These are phyloP conservation scores for Mustela lutreola DNA, from an alignment of 2,113 vertebrate species.

Conservation along the genomic window DNA sequence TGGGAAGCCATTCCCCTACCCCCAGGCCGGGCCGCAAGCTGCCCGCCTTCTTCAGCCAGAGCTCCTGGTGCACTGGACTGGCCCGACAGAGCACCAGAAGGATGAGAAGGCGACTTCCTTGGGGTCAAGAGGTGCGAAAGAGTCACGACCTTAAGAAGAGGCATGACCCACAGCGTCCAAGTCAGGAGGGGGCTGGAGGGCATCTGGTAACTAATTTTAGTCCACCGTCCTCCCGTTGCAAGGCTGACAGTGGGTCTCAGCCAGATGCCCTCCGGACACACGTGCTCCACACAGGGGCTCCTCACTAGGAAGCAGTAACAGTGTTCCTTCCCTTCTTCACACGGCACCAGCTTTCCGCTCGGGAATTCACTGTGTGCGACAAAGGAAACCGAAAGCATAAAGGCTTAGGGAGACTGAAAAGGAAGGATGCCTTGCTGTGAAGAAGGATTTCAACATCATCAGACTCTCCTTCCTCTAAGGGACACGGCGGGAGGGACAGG, in stretches of 20 bases:
- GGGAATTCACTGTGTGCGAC: background rate
- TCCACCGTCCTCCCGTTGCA: background rate
- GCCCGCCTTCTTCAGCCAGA: background rate
- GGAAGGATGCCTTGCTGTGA: background rate
- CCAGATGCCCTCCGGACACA: background rate
- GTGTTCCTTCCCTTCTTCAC: background rate
- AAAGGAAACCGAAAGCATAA: background rate
- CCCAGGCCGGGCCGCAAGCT: background rate
- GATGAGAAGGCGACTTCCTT: background rate
- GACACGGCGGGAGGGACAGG: background rate
- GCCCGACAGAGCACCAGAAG: background rate
- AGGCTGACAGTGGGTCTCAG: background rate
- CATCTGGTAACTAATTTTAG: background rate
- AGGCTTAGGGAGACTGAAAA: background rate
- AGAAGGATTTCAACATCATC: background rate
- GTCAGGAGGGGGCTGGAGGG: too few relatives aligned
- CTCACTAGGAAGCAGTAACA: background rate
- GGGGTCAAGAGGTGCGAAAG: background rate
- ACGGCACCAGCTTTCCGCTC: background rate
- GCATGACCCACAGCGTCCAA: accelerated
- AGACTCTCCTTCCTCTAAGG: background rate
- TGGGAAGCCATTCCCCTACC: too few relatives aligned
- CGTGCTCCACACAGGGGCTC: background rate
- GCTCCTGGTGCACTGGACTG: background rate
- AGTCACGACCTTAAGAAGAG: accelerated